Evolutionary conservation across 2,113 vertebrate genomes (phyloP), one percentile per base, ranked within the genome.

Genomic region (Nannospalax galili): DNA sequence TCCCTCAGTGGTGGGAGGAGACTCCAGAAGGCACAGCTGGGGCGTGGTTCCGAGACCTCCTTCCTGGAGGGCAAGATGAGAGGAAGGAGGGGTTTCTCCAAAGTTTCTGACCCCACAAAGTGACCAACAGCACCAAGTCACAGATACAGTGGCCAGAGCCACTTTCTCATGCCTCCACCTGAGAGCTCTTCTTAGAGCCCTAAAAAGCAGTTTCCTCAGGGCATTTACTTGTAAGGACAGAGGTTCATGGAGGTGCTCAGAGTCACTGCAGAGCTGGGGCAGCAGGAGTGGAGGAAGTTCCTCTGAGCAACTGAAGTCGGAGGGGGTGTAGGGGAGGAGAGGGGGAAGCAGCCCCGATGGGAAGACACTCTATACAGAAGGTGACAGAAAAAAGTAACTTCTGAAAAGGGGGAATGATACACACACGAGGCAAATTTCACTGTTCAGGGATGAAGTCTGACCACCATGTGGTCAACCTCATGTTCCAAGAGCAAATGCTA

Each of bases 51-150:
- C 30, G 6, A 14, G 56, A 37, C 85, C 69, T 52, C 77, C 62
- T 70, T 30, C 72, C 75, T 45, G 88, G 60, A 91, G 67, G 30
- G 37, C n/a, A 48, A 19, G 65, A 79, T 7, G 52, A 81, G 85
- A 88, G 40, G 69, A 90, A 85, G 64, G 82, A 88, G 88, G 82
- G 74, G 81, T 60, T 90, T 88, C 40, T 85, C 62, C 81, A 56
- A 70, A 0, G 2, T 79, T 67, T 95, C 73, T 95, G 79, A 86
- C 79, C 72, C 70, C 42, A 92, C 67, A 89, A 94, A 88, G 73
- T 67, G 78, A 94, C 73, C 84, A 88, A 88, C 17, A 88, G 81
- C 14, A 85, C 70, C 58, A 93, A 92, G 56, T 19, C 42, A 32
- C 0, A 52, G 93, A 52, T 88, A 64, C 67, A 89, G 89, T 32